Percentiles rank a stretch among this genome's conserved stretches.
These are phyloP conservation scores for Sylvietta virens DNA, from an alignment of 2,113 vertebrate genomes.

Conservation along the genomic window DNA sequence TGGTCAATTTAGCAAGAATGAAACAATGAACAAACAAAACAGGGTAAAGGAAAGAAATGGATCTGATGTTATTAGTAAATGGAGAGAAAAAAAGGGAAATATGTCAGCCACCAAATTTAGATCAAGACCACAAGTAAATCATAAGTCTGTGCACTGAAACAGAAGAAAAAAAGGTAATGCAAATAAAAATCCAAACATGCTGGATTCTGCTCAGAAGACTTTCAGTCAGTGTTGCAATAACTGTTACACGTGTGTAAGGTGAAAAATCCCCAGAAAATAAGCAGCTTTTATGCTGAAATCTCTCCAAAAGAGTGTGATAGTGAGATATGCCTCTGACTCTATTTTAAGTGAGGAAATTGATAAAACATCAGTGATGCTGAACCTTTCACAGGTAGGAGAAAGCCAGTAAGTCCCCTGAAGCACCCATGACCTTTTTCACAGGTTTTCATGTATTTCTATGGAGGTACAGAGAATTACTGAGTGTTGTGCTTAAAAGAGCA, in stretches of 20 bases:
- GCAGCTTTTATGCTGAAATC: not conserved
- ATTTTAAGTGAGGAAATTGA: not conserved
- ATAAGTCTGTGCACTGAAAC: not conserved
- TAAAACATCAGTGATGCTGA: not conserved
- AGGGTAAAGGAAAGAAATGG: not conserved
- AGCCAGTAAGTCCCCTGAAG: not conserved
- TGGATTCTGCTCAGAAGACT: not conserved
- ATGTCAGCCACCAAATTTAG: not conserved
- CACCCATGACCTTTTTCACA: not conserved
- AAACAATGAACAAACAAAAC: not conserved
- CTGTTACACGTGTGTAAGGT: not conserved
- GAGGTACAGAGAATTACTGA: not conserved
- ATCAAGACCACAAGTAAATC: not conserved
- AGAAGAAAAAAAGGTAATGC: not conserved
- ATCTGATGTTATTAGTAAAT: not conserved
- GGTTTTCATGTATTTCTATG: not conserved
- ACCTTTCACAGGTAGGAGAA: not conserved
- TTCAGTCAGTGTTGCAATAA: not conserved
- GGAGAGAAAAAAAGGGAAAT: not conserved
- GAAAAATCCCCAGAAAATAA: not conserved
- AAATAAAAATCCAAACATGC: not conserved
- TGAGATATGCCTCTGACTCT: not conserved
- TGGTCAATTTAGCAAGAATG: not conserved
- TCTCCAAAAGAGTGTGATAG: not conserved
- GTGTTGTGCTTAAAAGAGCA: not conserved